Evolutionary conservation across 2,888 invertebrate species (phyloP).

Genomic region (Loripinus fragilis): DNA sequence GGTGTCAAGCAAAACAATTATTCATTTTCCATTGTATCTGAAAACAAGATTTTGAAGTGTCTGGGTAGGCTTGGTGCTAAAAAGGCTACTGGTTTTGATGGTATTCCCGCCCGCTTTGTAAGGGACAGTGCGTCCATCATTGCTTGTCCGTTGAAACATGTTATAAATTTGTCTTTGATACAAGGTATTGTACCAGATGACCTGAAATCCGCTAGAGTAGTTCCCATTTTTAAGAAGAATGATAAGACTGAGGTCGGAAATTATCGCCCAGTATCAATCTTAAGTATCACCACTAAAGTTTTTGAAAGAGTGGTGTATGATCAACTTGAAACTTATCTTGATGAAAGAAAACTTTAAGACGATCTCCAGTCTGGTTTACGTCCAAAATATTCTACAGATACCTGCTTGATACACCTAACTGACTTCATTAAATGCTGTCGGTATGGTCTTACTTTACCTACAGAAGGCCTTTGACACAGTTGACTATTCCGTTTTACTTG

Average conservation of each 20-base stretch:
- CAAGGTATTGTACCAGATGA: background rate
- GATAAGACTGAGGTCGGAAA: slow-evolving; percentile 8
- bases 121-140: background rate
- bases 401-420: background rate
- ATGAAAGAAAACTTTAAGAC: background rate
- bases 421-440: background rate
- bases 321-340: background rate
- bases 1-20: background rate
- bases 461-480: background rate
- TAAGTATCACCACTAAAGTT: slow-evolving; percentile 15
- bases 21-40: background rate
- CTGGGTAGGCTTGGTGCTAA: background rate
- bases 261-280: slow-evolving; percentile 9
- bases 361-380: slow-evolving; percentile 6
- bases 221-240: slow-evolving; percentile 30
- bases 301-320: slow-evolving; percentile 2
- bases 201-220: slow-evolving; percentile 20
- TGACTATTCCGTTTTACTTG: background rate
- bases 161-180: slow-evolving; percentile 6
- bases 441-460: background rate
- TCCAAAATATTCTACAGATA: background rate
- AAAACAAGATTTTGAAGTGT: background rate
- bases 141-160: background rate
- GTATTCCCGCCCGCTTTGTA: slow-evolving; percentile 12
- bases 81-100: slow-evolving; percentile 18